phyloP scores from a whole-genome alignment of 2,888 invertebrate genomes.

The Phortica okadai region DNA sequence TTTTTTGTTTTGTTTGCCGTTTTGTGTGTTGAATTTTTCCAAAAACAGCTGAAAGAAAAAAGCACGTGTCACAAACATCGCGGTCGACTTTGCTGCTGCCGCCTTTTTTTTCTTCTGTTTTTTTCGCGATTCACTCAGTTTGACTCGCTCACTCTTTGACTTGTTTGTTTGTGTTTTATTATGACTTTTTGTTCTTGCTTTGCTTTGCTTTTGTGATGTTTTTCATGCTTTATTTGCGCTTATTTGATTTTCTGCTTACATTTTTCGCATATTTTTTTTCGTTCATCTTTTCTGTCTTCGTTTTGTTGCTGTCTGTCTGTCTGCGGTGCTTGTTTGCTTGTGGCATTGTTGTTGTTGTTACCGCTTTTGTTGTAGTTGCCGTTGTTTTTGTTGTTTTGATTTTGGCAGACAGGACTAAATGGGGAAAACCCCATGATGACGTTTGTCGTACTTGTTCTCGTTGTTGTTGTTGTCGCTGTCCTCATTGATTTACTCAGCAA shows the following conservation, averaged over 20 bases:
- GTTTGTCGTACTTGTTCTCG: constrained; percentile 42
- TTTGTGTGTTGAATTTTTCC: constrained; percentile 66
- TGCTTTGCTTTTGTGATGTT: constrained; percentile 39
- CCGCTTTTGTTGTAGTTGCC: constrained; percentile 36
- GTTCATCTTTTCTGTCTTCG: constrained; percentile 56
- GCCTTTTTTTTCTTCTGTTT: background rate
- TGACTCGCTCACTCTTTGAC: background rate
- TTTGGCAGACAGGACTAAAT: constrained; percentile 64
- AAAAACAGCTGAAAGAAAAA: constrained; percentile 74
- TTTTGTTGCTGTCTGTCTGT: constrained; percentile 55
- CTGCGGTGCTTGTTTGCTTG: constrained; percentile 48
- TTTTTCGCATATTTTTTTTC: constrained; percentile 29
- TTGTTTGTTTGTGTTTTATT: constrained; percentile 56
- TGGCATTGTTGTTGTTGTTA: constrained; percentile 5
- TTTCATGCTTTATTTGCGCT: constrained; percentile 48
- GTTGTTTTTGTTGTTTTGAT: constrained; percentile 40
- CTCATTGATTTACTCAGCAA: constrained; percentile 25
- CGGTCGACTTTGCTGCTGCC: constrained; percentile 28
- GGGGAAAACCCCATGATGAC: constrained; percentile 59
- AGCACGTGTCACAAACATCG: constrained; percentile 73
- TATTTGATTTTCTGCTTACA: constrained; percentile 38
- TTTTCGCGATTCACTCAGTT: background rate
- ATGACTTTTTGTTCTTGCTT: constrained; percentile 51
- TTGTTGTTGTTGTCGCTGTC: constrained; percentile 30
- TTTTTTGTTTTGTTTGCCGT: constrained; percentile 61